Percentiles rank a stretch among this genome's conserved stretches.
phyloP scores from a whole-genome alignment of 2,797 vertebrate genomes.

The Darevskia mixta region DNA sequence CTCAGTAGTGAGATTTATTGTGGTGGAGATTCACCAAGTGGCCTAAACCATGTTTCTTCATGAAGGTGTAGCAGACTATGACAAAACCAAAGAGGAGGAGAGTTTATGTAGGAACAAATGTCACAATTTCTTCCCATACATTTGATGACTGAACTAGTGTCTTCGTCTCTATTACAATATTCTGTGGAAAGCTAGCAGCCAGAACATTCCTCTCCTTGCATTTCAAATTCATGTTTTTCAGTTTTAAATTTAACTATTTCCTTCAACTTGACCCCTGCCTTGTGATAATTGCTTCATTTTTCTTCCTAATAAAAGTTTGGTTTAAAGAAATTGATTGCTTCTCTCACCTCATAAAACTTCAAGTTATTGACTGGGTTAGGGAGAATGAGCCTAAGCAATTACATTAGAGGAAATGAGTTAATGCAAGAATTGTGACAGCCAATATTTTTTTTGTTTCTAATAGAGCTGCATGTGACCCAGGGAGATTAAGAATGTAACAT shows the following conservation, averaged over 20 bases:
- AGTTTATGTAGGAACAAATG: neutral
- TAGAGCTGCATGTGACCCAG: constrained; percentile 44
- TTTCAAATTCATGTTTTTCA: neutral
- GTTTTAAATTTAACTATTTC: neutral
- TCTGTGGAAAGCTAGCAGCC: neutral
- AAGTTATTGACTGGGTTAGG: neutral
- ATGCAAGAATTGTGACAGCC: accelerated
- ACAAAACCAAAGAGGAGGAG: too few relatives aligned
- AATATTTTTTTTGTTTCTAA: neutral
- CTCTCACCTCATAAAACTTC: neutral
- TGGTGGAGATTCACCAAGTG: neutral
- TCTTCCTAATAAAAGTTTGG: neutral
- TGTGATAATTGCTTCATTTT: constrained; percentile 2
- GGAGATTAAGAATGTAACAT: constrained; percentile 11
- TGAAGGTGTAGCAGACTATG: too few relatives aligned
- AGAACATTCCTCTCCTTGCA: too few relatives aligned
- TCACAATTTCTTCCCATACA: neutral
- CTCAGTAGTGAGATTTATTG: neutral
- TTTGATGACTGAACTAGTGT: neutral
- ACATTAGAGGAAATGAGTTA: neutral
- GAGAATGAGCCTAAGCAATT: neutral
- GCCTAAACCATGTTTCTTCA: neutral
- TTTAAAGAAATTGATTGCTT: neutral
- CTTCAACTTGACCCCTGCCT: neutral
- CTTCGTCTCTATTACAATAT: neutral